phyloP scores from a whole-genome alignment of 2,888 invertebrate species.

The Drosophila putrida region DNA sequence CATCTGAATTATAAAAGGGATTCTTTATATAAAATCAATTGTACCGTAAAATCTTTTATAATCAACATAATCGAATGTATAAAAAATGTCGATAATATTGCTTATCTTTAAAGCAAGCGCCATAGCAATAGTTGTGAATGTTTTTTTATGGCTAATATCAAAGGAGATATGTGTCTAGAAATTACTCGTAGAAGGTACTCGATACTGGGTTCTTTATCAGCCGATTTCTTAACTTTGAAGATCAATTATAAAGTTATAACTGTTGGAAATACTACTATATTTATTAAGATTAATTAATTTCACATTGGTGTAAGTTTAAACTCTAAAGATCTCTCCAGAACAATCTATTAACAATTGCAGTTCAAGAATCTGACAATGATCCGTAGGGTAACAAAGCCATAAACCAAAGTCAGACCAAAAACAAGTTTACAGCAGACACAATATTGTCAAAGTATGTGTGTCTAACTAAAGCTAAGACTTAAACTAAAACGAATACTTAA shows the following conservation, averaged over 20 bases:
- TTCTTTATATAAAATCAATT: neutral
- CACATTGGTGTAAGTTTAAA: neutral
- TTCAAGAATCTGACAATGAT: slow-evolving; percentile 18
- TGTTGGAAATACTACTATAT: too few species aligned
- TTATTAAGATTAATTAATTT: neutral
- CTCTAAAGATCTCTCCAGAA: neutral
- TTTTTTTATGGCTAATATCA: neutral
- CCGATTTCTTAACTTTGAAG: neutral
- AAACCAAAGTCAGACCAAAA: slow-evolving; percentile 44
- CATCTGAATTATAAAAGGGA: neutral
- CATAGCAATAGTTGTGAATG: neutral
- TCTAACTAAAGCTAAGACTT: slow-evolving; percentile 27
- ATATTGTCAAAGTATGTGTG: slow-evolving; percentile 39
- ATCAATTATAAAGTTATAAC: neutral
- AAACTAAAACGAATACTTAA: slow-evolving; percentile 29
- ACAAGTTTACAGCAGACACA: slow-evolving; percentile 57
- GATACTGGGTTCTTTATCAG: neutral
- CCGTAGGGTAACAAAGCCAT: slow-evolving; percentile 32
- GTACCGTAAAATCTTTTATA: neutral
- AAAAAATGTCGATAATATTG: neutral
- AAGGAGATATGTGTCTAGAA: neutral
- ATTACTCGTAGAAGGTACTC: neutral
- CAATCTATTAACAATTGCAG: slow-evolving; percentile 30
- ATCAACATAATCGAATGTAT: neutral
- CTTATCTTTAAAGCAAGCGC: neutral